Evolutionary conservation across 2,888 invertebrate genomes (phyloP).

Genomic region (Sphaeridia pumilis): DNA sequence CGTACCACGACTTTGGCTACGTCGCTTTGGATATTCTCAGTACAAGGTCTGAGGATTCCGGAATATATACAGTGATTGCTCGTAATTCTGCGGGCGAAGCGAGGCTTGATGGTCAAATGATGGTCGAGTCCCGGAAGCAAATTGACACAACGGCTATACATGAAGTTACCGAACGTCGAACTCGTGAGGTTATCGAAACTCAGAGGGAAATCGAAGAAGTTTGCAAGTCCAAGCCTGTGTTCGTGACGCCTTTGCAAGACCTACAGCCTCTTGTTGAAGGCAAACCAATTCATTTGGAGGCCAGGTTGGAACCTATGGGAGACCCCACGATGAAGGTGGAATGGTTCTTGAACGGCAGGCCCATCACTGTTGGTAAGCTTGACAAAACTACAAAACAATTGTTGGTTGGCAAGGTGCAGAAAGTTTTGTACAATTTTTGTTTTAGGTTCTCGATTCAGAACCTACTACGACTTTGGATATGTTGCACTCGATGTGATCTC

Average conservation of each 20-base stretch:
- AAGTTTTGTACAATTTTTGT: too few relatives aligned
- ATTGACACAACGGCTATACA: conserved; percentile 76
- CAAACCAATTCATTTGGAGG: conserved; percentile 81
- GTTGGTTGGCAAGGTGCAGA: too few relatives aligned
- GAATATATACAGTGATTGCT: conserved; percentile 87
- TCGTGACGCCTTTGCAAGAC: conserved; percentile 76
- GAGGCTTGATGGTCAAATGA: conserved; percentile 42
- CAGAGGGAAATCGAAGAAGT: conserved; percentile 16
- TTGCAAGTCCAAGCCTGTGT: conserved; percentile 56
- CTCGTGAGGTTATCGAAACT: conserved; percentile 4
- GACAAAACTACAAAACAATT: too few relatives aligned
- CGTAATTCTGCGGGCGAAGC: conserved; percentile 38
- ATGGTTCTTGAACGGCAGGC: conserved; percentile 73
- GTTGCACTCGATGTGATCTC: conserved; percentile 92
- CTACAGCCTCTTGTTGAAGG: conserved; percentile 76
- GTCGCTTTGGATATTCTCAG: conserved; percentile 92
- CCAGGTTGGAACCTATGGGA: conserved; percentile 85
- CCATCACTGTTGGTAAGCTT: conserved; percentile 61
- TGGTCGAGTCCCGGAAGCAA: conserved; percentile 72
- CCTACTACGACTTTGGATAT: conserved; percentile 94
- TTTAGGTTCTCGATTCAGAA: conserved; percentile 67
- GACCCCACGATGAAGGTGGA: conserved; percentile 91
- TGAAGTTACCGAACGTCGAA: conserved; percentile 24
- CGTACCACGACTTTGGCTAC: conserved; percentile 94
- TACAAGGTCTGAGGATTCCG: conserved; percentile 80